Base-by-base conservation (phyloP, 2,888 invertebrate species). In the Trichogramma dendrolimi region DNA sequence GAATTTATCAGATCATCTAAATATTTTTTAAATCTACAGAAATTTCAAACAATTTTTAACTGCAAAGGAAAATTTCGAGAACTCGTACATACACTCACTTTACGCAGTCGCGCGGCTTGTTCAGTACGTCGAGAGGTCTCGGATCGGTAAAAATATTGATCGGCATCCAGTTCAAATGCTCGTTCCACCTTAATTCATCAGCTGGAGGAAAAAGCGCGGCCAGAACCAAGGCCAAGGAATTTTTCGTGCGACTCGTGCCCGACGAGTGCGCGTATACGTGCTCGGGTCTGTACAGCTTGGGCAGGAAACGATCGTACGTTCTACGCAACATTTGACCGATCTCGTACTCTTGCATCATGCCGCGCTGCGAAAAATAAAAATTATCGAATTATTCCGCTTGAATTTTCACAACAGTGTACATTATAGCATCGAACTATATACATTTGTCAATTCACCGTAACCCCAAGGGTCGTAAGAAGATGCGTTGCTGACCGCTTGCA, bases 401-500 rank as follows among this genome's bases (percentile, higher is more conserved):
- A 38, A 14, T 43, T 38, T 40, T 4, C 10, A 46, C 2, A 2
- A 27, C 27, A 27, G 27, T 27, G 27, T 27, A 27, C 4, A 11
- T 41, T 41, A 11, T 55, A 6, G 38, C 44, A 11, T 4, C n/a
- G 6, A 6, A 42, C 6, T 44, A 27, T 48, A 42, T 73, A 83
- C 85, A 67, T 81, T 81, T 4, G 85, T 84, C 41, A 86, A 74
- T 66, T 84, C 82, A 7, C 83, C 84, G 68, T 79, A 79, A 7
- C 85, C 85, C 67, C 82, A 81, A 1, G 84, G 84, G 79, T 83
- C 82, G 57, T 78, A 79, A 10, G 74, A 74, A 41, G 79, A 79
- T 49, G 79, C 72, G 11, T 73, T 67, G 67, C 84, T 74, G 48
- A 46, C 43, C 11, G n/a, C 38, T 10, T n/a, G 5, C 6, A 58